These are phyloP conservation scores for Eupsilia transversa DNA, from an alignment of 2,888 invertebrate species.

Conservation along the genomic window DNA sequence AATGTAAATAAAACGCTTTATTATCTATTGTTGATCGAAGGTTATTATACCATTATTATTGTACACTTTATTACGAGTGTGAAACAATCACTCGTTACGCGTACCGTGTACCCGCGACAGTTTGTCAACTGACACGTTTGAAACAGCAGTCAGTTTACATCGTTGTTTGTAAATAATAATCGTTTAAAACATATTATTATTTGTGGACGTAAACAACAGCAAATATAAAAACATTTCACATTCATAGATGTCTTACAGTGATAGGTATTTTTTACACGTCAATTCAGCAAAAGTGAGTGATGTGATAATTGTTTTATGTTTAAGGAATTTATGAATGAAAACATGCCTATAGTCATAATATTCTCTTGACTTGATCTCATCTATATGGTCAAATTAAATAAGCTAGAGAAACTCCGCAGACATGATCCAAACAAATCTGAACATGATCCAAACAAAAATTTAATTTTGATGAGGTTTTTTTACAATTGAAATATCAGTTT, in stretches of 20 bases:
- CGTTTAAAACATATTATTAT: conserved; percentile 3
- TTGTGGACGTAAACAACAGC: not conserved
- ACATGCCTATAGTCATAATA: too few relatives aligned
- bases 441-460: too few relatives aligned
- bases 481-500: too few relatives aligned
- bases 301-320: not conserved
- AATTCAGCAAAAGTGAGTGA: not conserved
- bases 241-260: not conserved
- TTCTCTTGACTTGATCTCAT: too few relatives aligned
- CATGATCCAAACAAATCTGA: too few relatives aligned
- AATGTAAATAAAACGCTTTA: not conserved
- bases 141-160: not conserved
- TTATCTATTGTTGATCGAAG: too few relatives aligned
- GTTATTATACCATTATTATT: conserved; percentile 29
- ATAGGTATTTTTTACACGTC: conserved; percentile 3
- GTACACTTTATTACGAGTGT: conserved; percentile 1
- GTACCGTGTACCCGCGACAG: not conserved
- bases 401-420: too few relatives aligned
- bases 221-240: not conserved
- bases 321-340: not conserved
- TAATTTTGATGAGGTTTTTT: too few relatives aligned
- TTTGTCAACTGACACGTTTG: not conserved
- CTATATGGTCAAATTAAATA: too few relatives aligned
- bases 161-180: conserved; percentile 17
- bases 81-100: conserved; percentile 8